Conservation (phyloP, 2,888 invertebrate species). For the Tetheella fluctuosa region DNA sequence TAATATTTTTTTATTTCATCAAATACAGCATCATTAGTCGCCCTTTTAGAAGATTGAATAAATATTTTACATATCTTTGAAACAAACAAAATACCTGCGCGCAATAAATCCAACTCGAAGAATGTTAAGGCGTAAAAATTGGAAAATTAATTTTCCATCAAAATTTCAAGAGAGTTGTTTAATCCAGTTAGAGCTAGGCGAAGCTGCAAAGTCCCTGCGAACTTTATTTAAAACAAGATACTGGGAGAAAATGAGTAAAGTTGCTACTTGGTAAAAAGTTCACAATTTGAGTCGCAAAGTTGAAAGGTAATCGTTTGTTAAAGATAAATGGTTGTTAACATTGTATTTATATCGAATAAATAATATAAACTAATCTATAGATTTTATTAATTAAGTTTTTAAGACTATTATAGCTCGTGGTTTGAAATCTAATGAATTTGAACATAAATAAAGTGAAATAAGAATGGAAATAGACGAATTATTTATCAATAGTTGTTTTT, state of each 20-base stretch:
- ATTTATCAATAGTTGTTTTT: no score
- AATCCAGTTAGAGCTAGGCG: constrained; percentile 69
- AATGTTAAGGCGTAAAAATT: constrained; percentile 21
- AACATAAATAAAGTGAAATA: no score
- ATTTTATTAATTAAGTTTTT: no score
- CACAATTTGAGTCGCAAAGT: constrained; percentile 60
- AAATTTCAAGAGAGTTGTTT: constrained; percentile 65
- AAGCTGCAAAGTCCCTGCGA: constrained; percentile 57
- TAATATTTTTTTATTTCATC: no score
- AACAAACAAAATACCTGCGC: background rate
- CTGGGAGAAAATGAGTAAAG: constrained; percentile 79
- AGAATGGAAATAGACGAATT: no score
- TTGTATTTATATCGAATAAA: constrained; percentile 25
- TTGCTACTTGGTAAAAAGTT: constrained; percentile 67
- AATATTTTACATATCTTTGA: background rate
- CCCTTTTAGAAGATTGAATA: no score
- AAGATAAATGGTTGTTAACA: constrained; percentile 43
- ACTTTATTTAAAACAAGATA: constrained; percentile 72
- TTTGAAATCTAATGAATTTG: no score
- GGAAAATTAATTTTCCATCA: constrained; percentile 60
- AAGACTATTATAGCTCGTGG: no score
- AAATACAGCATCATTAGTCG: no score
- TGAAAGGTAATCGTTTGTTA: constrained; percentile 67
- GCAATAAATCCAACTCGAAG: constrained; percentile 12
- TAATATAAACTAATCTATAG: background rate